These are phyloP conservation scores for Dolichomitus sp. DNA, from an alignment of 2,888 invertebrate species.

Conservation along the genomic window DNA sequence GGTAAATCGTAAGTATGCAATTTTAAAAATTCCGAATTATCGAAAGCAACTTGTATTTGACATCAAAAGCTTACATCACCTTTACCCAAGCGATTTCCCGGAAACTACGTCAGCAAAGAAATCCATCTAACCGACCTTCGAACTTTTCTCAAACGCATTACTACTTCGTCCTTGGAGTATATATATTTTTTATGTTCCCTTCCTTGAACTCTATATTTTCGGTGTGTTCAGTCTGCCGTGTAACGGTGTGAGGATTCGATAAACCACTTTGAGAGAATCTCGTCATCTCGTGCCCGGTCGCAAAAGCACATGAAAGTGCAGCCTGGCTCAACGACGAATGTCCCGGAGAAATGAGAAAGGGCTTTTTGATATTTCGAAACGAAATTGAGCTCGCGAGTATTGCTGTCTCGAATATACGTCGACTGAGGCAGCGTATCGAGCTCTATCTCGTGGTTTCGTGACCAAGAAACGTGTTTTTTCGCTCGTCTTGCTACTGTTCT, in stretches of 20 bases:
- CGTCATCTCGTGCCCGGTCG: conserved; percentile 18
- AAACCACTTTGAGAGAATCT: conserved; percentile 46
- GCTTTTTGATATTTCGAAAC: conserved; percentile 54
- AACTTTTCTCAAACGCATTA: conserved; percentile 8
- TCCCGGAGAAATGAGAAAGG: conserved; percentile 20
- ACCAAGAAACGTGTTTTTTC: conserved; percentile 33
- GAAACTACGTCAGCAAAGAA: conserved; percentile 13
- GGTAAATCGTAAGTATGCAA: no score
- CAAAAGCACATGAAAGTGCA: background rate
- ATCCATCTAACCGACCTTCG: conserved; percentile 20
- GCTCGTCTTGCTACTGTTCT: conserved; percentile 1
- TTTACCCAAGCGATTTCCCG: background rate
- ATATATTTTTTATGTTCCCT: conserved; percentile 19
- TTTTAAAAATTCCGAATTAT: background rate
- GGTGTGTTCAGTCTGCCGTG: background rate
- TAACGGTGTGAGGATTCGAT: conserved; percentile 38
- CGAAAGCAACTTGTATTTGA: background rate
- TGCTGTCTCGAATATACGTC: background rate
- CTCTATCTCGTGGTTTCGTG: conserved; percentile 1
- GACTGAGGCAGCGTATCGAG: conserved; percentile 4
- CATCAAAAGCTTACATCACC: background rate
- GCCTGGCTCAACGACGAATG: conserved; percentile 16
- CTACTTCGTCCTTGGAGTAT: background rate
- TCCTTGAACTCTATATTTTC: conserved; percentile 27
- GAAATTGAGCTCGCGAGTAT: conserved; percentile 45